Evolutionary conservation across 2,113 vertebrate species (phyloP), one percentile per base, ranked within the genome.

Genomic region (Petromus typicus): DNA sequence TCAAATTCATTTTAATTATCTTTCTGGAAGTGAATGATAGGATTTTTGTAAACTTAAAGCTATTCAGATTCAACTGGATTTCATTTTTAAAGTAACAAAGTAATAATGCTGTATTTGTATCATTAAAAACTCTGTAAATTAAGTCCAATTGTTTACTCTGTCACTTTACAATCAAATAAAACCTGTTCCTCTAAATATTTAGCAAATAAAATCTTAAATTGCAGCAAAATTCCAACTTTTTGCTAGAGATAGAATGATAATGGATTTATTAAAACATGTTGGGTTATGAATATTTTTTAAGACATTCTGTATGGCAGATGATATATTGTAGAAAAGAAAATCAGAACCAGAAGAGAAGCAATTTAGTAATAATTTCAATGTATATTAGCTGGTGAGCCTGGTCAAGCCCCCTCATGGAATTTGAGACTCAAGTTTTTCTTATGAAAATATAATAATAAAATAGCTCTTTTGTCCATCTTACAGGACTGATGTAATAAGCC

Each of bases 111-210:
- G n/a, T 18, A 9, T 61, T 84, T 93, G 75, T 66, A 54, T 59
- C 73, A 80, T 8, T 40, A 3, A 93, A 64, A 40, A 88, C 7
- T 45, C 9, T 89, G 11, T 30, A 93, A 86, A 93, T 59, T 2
- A 14, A 66, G 11, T 59, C 32, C 0, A 76, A 43, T 1, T 63
- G 23, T 73, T 93, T 64, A 78, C 4, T 48, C 54, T 12, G 54
- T 11, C 34, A 82, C 75, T 94, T 89, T 84, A 25, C 20, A 94
- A 91, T 86, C 67, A 86, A 32, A 83, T 80, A 67, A 90, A 95
- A 91, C 76, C 5, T 91, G 20, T 89, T 81, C 20, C 20, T 57
- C 14, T 73, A 20, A 93, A 93, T 25, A 3, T 3, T 95, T 89
- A 81, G 93, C 48, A 93, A 84, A 45, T 87, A 30, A 89, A 93